phyloP scores from a whole-genome alignment of 2,797 vertebrate genomes.

The Spondyliosoma cantharus region DNA sequence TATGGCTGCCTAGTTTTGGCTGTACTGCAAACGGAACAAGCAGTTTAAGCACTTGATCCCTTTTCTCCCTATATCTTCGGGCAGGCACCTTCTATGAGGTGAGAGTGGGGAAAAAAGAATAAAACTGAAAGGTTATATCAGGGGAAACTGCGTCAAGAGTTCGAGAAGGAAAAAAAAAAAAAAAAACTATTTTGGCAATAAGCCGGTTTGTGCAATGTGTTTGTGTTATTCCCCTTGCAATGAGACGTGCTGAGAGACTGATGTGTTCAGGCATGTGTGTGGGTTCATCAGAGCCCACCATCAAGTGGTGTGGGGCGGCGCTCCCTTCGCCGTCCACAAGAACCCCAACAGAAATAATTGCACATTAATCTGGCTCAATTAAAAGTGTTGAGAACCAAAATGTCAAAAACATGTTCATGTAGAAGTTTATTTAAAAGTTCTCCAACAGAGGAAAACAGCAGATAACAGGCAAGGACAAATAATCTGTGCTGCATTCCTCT shows the following conservation, averaged over 20 bases:
- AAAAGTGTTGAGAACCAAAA: conserved; percentile 7
- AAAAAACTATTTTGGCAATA: conserved; percentile 28
- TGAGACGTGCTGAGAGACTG: conserved; percentile 33
- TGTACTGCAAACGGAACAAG: conserved; percentile 59
- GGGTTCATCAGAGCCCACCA: conserved; percentile 51
- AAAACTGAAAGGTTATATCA: conserved; percentile 18
- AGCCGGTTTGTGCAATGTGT: conserved; percentile 40
- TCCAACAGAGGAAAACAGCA: conserved; percentile 3
- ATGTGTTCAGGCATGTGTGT: conserved; percentile 25
- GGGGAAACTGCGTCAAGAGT: conserved; percentile 23
- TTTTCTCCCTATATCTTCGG: conserved; percentile 44
- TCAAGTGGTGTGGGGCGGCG: conserved; percentile 28
- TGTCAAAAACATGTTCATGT: conserved; percentile 1
- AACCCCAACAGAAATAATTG: conserved; percentile 14
- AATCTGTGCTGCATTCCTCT: conserved; percentile 48
- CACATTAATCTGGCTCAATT: conserved; percentile 17
- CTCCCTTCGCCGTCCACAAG: conserved; percentile 28
- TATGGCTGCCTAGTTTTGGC: conserved; percentile 67
- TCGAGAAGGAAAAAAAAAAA: conserved; percentile 13
- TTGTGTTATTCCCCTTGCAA: conserved; percentile 42
- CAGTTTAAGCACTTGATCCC: conserved; percentile 66
- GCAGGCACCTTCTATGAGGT: conserved; percentile 12
- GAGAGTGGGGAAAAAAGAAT: conserved; percentile 10
- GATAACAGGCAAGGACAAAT: conserved; percentile 36
- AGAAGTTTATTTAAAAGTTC: neutral